Percentiles rank a stretch among this genome's conserved stretches.
phyloP scores from a whole-genome alignment of 2,888 invertebrate genomes.

The Pseudeuparius sepicola region DNA sequence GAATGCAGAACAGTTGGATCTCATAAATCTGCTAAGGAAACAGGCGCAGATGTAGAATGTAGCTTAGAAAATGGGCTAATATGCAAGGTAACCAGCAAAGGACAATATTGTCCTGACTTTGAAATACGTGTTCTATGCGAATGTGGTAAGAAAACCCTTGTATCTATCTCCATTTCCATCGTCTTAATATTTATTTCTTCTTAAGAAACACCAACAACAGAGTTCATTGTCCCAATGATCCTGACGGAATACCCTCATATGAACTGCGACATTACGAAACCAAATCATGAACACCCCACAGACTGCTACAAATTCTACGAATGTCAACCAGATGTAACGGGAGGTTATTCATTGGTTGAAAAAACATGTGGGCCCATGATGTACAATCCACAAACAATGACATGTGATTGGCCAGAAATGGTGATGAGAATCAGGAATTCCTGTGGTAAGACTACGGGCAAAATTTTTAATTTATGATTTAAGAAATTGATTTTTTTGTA shows the following conservation, averaged over 20 bases:
- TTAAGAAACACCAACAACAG: conserved; percentile 12
- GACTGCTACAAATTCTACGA: conserved; percentile 64
- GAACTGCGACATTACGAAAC: conserved; percentile 40
- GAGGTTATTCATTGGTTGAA: conserved; percentile 38
- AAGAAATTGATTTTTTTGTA: no score
- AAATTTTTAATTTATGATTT: no score
- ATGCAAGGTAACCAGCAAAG: conserved; percentile 42
- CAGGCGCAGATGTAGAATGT: conserved; percentile 67
- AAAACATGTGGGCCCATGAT: conserved; percentile 55
- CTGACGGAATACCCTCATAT: no score
- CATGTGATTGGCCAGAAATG: conserved; percentile 40
- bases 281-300: conserved; percentile 50
- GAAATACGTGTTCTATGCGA: conserved; percentile 69
- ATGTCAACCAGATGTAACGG: conserved; percentile 45
- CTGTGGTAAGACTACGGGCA: conserved; percentile 36
- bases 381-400: conserved; percentile 53
- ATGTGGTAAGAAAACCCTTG: conserved; percentile 39
- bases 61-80: conserved; percentile 61
- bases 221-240: no score
- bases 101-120: conserved; percentile 61
- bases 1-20: conserved; percentile 62
- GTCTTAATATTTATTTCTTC: no score
- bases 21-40: conserved; percentile 54
- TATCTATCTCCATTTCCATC: background rate
- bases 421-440: conserved; percentile 51